phyloP scores from a whole-genome alignment of 1,140 invertebrate genomes.

The Papilio glaucus region DNA sequence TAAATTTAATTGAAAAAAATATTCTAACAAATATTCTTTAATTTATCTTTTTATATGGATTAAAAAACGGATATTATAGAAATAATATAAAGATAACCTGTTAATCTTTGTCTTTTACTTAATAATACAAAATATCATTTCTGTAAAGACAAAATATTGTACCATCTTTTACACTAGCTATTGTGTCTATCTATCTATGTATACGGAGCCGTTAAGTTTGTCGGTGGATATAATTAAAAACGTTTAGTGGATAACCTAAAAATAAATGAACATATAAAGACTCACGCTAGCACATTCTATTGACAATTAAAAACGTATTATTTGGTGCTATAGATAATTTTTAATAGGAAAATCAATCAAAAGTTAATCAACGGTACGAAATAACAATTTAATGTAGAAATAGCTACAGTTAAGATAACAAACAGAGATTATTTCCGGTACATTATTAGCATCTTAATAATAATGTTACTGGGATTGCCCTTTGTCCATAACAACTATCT shows the following conservation, averaged over 20 bases:
- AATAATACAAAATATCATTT: background rate
- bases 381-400: slow-evolving; percentile 5
- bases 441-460: background rate
- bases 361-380: background rate
- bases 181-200: no score
- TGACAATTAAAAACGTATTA: slow-evolving; percentile 5
- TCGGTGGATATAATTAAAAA: background rate
- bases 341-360: slow-evolving; percentile 11
- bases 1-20: background rate
- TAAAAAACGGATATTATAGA: background rate
- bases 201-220: background rate
- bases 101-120: background rate
- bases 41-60: slow-evolving; percentile 11
- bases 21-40: no score
- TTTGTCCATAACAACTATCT: no score
- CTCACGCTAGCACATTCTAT: background rate
- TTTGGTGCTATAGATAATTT: background rate
- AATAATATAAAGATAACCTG: background rate
- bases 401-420: background rate
- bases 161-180: no score
- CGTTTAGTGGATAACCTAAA: background rate
- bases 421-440: background rate
- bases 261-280: background rate
- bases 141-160: no score
- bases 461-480: background rate